Conservation (phyloP, 2,797 vertebrate genomes). For the Triplophysa bombifrons region DNA sequence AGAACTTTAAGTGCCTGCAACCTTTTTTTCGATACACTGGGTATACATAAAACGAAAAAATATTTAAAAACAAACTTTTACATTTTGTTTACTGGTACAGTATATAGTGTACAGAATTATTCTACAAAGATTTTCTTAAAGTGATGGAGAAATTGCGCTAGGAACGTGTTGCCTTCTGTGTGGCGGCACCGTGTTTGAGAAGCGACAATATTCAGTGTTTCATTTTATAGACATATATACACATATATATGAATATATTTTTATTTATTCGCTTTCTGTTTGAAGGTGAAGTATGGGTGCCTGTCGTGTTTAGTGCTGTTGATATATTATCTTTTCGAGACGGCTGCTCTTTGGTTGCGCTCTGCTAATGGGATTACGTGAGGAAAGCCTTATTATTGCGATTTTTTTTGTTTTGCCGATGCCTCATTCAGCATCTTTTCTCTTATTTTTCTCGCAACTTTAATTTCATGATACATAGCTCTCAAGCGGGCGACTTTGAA, state of each 20-base stretch:
- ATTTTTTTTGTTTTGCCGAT: slow-evolving; percentile 67
- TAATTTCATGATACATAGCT: slow-evolving; percentile 64
- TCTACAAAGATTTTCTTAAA: slow-evolving; percentile 69
- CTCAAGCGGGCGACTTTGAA: slow-evolving; percentile 66
- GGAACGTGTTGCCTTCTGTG: slow-evolving; percentile 64
- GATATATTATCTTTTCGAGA: slow-evolving; percentile 66
- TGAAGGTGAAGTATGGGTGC: slow-evolving; percentile 67
- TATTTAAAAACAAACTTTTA: slow-evolving; percentile 77
- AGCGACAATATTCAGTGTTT: slow-evolving; percentile 74
- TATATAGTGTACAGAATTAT: slow-evolving; percentile 79
- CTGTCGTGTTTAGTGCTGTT: slow-evolving; percentile 71
- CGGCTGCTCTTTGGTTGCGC: slow-evolving; percentile 60
- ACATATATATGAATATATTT: slow-evolving; percentile 67
- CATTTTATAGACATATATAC: slow-evolving; percentile 78
- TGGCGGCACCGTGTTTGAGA: slow-evolving; percentile 69
- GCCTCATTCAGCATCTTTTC: slow-evolving; percentile 56
- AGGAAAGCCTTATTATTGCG: slow-evolving; percentile 76
- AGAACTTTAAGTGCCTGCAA: slow-evolving; percentile 99
- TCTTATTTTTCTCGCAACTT: slow-evolving; percentile 50
- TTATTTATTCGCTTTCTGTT: slow-evolving; percentile 79
- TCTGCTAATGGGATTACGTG: slow-evolving; percentile 64
- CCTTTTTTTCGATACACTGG: slow-evolving; percentile 85
- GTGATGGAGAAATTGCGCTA: slow-evolving; percentile 61
- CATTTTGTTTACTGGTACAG: slow-evolving; percentile 84
- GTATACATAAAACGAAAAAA: slow-evolving; percentile 70